These are phyloP conservation scores for Erebia aethiops DNA, from an alignment of 2,888 invertebrate genomes.

Conservation along the genomic window DNA sequence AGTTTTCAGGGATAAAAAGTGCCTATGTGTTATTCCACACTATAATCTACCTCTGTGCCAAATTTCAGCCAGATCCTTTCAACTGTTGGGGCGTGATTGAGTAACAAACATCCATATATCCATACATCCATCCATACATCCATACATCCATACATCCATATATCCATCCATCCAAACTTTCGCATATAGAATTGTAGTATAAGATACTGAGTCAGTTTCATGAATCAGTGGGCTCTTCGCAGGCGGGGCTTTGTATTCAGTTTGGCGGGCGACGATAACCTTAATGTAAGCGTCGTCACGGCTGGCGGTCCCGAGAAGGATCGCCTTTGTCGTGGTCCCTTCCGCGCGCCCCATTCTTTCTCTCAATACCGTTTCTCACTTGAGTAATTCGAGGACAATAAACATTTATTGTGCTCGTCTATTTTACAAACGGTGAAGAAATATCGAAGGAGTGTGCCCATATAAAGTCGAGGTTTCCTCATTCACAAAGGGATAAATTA, in stretches of 20 bases:
- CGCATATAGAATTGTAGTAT: too few relatives aligned
- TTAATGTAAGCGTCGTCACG: constrained; percentile 82
- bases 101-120: too few relatives aligned
- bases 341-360: constrained; percentile 76
- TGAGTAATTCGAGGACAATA: constrained; percentile 82
- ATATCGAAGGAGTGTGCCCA: constrained; percentile 63
- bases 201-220: constrained; percentile 69
- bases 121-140: too few relatives aligned
- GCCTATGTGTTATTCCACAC: too few relatives aligned
- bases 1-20: too few relatives aligned
- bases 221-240: constrained; percentile 75
- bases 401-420: constrained; percentile 80
- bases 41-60: too few relatives aligned
- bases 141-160: too few relatives aligned
- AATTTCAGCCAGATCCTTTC: too few relatives aligned
- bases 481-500: constrained; percentile 29
- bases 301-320: constrained; percentile 80
- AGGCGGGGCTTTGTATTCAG: constrained; percentile 75
- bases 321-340: constrained; percentile 80
- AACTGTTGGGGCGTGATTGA: too few relatives aligned
- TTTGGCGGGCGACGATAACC: constrained; percentile 82
- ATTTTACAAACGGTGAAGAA: constrained; percentile 79
- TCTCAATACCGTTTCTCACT: constrained; percentile 80
- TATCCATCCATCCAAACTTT: too few relatives aligned
- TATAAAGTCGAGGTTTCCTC: constrained; percentile 50